A percentile compares a stretch with the other conserved stretches of the same genome.
Evolutionary conservation across 2,888 invertebrate species (phyloP).

Genomic region (Ceriagrion tenellum): DNA sequence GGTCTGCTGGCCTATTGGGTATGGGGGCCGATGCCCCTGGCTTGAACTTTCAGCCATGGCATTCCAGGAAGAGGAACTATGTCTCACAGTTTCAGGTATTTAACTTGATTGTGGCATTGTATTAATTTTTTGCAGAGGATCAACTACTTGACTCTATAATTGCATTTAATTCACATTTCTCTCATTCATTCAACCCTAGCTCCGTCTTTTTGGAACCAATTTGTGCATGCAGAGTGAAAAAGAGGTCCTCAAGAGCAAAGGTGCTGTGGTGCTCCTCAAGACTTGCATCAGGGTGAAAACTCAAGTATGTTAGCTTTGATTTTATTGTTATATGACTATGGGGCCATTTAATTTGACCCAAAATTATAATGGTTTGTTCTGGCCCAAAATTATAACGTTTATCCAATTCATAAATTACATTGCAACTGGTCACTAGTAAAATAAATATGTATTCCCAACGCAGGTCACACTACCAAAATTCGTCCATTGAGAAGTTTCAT

Average conservation of each 20-base stretch:
- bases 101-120: constrained; percentile 30
- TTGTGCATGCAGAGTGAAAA: constrained; percentile 90
- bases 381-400: not conserved
- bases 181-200: constrained; percentile 77
- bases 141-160: too few relatives aligned
- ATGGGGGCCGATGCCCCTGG: constrained; percentile 78
- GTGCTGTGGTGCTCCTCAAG: constrained; percentile 85
- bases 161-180: not conserved
- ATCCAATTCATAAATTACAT: too few relatives aligned
- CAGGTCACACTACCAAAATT: too few relatives aligned
- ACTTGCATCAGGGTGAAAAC: constrained; percentile 85
- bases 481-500: too few relatives aligned
- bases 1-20: constrained; percentile 77
- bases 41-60: constrained; percentile 89
- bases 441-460: too few relatives aligned
- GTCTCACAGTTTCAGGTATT: constrained; percentile 75
- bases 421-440: not conserved
- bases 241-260: constrained; percentile 86
- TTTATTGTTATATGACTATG: not conserved
- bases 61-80: constrained; percentile 81
- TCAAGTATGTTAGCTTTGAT: constrained; percentile 81
- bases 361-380: not conserved
- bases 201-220: constrained; percentile 85
- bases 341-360: not conserved
- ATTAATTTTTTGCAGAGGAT: not conserved